A percentile compares a stretch with the other conserved stretches of the same genome.
phyloP scores from a whole-genome alignment of 2,113 vertebrate species.

The Microcebus murinus region DNA sequence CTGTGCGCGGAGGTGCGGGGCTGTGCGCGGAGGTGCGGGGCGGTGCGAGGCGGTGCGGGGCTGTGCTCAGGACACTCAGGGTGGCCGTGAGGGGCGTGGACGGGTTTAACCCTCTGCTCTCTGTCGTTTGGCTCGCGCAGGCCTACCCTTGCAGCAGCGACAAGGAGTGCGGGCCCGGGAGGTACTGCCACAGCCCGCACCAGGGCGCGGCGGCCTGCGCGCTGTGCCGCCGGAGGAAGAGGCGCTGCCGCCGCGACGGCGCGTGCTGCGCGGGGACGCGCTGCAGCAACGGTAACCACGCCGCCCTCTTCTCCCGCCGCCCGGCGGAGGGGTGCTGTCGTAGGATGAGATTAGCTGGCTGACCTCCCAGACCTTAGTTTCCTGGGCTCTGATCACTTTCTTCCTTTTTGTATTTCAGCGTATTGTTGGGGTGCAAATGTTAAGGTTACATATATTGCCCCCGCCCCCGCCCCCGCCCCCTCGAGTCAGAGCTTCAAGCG shows the following conservation, averaged over 20 bases:
- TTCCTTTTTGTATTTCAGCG: no score
- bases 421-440: no score
- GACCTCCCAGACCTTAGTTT: not conserved
- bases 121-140: conserved; percentile 76
- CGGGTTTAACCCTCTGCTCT: not conserved
- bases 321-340: no score
- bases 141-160: conserved; percentile 94
- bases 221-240: conserved; percentile 95
- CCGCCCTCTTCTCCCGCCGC: no score
- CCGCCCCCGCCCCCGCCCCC: no score
- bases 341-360: not conserved
- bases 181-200: conserved; percentile 96
- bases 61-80: not conserved
- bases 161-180: conserved; percentile 94
- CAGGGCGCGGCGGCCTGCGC: conserved; percentile 92
- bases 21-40: no score
- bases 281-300: conserved; percentile 89
- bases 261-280: conserved; percentile 97
- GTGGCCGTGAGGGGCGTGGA: no score
- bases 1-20: no score
- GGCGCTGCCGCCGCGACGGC: conserved; percentile 94
- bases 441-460: no score
- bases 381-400: no score
- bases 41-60: not conserved
- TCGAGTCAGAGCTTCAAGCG: no score